These are phyloP conservation scores for Folsomia candida DNA, from an alignment of 2,888 invertebrate genomes.

Conservation along the genomic window DNA sequence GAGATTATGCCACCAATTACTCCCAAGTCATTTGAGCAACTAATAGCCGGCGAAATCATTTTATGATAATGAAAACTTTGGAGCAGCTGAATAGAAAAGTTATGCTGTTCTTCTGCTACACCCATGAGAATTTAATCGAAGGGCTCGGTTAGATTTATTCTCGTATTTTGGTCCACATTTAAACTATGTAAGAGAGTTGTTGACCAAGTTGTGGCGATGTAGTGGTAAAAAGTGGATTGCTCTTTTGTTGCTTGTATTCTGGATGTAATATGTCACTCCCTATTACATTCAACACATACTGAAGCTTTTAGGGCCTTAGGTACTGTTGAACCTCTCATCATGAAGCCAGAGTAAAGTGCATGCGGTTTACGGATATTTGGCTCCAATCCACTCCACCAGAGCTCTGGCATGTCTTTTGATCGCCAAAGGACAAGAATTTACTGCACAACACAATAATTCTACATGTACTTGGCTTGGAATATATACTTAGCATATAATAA, in stretches of 20 bases:
- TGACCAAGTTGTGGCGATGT: no score
- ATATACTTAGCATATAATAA: conserved; percentile 22
- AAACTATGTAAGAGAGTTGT: no score
- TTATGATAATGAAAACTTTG: background rate
- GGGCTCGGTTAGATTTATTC: background rate
- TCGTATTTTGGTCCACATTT: no score
- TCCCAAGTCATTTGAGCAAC: background rate
- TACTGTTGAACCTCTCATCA: background rate
- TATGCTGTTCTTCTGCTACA: background rate
- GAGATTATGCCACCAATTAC: conserved; percentile 6
- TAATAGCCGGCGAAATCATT: background rate
- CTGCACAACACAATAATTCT: conserved; percentile 15
- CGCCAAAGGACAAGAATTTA: conserved; percentile 17
- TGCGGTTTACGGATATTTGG: background rate
- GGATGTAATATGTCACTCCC: conserved; percentile 13
- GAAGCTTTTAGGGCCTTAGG: background rate
- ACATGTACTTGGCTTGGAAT: background rate
- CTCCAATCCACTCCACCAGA: background rate
- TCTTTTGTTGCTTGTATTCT: background rate
- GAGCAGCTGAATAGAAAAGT: background rate
- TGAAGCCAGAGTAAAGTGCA: background rate
- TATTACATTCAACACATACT: background rate
- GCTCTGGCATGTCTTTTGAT: background rate
- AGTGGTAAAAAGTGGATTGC: background rate
- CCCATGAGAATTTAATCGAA: background rate